These are phyloP conservation scores for Xestia rhomboidea DNA, from an alignment of 2,888 invertebrate genomes.

Conservation along the genomic window DNA sequence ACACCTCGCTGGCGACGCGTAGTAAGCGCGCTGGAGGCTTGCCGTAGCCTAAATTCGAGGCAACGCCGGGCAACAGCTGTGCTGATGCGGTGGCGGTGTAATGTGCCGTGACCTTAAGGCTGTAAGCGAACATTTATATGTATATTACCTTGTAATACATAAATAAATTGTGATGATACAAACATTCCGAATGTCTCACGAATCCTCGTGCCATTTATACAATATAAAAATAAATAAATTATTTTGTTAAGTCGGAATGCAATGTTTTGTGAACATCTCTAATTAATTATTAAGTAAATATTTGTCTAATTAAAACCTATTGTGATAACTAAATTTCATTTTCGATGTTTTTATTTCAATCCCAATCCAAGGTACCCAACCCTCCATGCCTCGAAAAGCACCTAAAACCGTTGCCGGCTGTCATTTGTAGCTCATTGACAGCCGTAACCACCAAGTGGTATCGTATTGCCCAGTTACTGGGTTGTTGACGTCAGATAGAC, in stretches of 20 bases:
- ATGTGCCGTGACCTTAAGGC: too few relatives aligned
- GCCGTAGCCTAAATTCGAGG: too few relatives aligned
- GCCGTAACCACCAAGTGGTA: not conserved
- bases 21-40: too few relatives aligned
- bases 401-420: not conserved
- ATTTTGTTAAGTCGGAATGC: constrained; percentile 50
- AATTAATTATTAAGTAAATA: constrained; percentile 31
- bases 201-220: constrained; percentile 70
- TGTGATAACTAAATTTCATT: constrained; percentile 57
- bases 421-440: not conserved
- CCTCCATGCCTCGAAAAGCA: not conserved
- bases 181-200: constrained; percentile 79
- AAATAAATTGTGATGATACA: constrained; percentile 71
- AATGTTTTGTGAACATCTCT: constrained; percentile 51
- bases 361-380: not conserved
- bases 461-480: too few relatives aligned
- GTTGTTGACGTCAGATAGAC: not conserved
- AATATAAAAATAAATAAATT: constrained; percentile 39
- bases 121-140: too few relatives aligned
- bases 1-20: too few relatives aligned
- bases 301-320: constrained; percentile 59
- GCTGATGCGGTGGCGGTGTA: too few relatives aligned
- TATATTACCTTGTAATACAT: constrained; percentile 41
- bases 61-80: too few relatives aligned
- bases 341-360: not conserved